Percentiles rank a stretch among this genome's conserved stretches.
Evolutionary conservation across 2,888 invertebrate species (phyloP).

Genomic region (Galerucella calmariensis): DNA sequence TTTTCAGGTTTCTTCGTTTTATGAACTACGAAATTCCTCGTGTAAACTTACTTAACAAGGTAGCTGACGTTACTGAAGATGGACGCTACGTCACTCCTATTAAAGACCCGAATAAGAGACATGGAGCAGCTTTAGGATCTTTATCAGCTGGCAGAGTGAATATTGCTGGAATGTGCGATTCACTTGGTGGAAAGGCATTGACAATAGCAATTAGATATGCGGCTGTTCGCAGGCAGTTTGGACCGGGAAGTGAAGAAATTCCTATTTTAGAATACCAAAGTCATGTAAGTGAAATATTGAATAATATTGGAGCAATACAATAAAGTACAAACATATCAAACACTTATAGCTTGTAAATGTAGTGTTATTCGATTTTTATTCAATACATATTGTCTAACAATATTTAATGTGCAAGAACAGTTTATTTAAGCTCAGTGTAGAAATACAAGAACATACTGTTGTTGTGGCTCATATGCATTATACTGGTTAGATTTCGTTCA

Average conservation of each 20-base stretch:
- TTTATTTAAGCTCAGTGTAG: too few species aligned
- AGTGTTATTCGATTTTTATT: too few species aligned
- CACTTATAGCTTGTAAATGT: too few species aligned
- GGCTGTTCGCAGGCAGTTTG: constrained; percentile 89
- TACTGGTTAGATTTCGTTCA: too few species aligned
- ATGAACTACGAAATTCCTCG: constrained; percentile 84
- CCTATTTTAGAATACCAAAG: constrained; percentile 93
- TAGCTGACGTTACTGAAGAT: constrained; percentile 85
- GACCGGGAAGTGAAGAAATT: constrained; percentile 78
- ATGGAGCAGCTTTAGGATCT: constrained; percentile 86
- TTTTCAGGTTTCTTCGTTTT: constrained; percentile 76
- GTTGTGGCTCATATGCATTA: too few species aligned
- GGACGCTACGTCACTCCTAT: constrained; percentile 85
- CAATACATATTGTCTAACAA: too few species aligned
- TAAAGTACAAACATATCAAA: too few species aligned
- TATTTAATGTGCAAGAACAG: too few species aligned
- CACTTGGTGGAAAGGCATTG: constrained; percentile 77
- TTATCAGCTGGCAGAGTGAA: constrained; percentile 85
- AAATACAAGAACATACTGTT: too few species aligned
- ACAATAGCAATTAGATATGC: constrained; percentile 89
- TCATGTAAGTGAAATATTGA: constrained; percentile 69
- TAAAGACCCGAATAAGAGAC: constrained; percentile 84
- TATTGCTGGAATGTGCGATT: constrained; percentile 74
- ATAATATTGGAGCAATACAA: too few species aligned
- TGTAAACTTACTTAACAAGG: constrained; percentile 82